A percentile compares a stretch with the other conserved stretches of the same genome.
Evolutionary conservation across 2,797 vertebrate species (phyloP).

Genomic region (Muraenolepis orangiensis): DNA sequence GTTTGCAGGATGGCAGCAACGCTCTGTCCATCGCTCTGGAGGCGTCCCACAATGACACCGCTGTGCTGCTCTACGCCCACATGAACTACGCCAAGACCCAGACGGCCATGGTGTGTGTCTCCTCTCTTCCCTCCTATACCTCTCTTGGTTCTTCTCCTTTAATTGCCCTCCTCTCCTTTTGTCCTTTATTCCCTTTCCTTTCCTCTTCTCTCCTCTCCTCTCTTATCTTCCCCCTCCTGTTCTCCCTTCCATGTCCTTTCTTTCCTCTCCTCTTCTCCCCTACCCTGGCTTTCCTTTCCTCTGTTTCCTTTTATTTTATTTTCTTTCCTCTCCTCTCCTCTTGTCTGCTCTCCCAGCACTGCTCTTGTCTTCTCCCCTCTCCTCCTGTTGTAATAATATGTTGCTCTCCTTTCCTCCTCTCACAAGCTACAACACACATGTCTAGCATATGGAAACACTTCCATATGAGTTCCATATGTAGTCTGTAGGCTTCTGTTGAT

Average conservation of each 20-base stretch:
- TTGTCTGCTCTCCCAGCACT: too few relatives aligned
- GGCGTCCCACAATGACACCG: constrained; percentile 82
- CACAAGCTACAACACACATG: not conserved
- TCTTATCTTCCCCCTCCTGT: not conserved
- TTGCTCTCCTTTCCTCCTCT: not conserved
- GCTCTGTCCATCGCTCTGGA: constrained; percentile 81
- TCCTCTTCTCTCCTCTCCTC: not conserved
- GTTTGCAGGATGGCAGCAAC: constrained; percentile 77
- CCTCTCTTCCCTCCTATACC: not conserved
- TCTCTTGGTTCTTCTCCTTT: not conserved
- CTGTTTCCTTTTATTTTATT: not conserved
- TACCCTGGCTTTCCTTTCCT: not conserved
- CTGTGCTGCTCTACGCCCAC: constrained; percentile 80
- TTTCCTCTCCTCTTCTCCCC: too few relatives aligned
- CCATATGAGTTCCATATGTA: not conserved
- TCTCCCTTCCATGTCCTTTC: too few relatives aligned
- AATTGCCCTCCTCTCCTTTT: not conserved
- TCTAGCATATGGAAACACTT: not conserved
- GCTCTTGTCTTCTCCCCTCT: too few relatives aligned
- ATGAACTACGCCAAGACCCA: constrained; percentile 78
- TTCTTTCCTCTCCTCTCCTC: not conserved
- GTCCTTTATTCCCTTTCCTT: not conserved
- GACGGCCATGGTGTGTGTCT: constrained; percentile 55
- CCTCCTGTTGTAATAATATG: too few relatives aligned
- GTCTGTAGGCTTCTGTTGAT: constrained; percentile 1